Conservation (phyloP, 2,797 vertebrate species). For the Chloroceryle amazona region DNA sequence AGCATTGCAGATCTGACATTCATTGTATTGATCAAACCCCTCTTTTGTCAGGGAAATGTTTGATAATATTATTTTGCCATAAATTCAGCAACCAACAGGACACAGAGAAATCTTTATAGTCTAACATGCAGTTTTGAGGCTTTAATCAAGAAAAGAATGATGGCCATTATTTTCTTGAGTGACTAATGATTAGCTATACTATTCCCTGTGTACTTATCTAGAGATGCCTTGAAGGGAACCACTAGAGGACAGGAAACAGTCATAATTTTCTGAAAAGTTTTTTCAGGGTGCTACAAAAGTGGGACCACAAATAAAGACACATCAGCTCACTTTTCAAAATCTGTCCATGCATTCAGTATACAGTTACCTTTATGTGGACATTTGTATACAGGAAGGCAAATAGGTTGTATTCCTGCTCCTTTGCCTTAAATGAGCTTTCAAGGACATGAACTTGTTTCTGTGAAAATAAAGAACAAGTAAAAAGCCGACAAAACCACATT, state of each 20-base stretch:
- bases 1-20: constrained; percentile 48
- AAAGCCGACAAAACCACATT: not conserved
- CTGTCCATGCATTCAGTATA: not conserved
- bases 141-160: constrained; percentile 42
- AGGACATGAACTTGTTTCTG: not conserved
- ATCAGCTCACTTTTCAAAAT: not conserved
- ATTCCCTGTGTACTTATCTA: not conserved
- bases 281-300: not conserved
- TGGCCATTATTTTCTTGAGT: not conserved
- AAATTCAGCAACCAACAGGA: constrained; percentile 23
- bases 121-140: not conserved
- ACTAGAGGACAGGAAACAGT: not conserved
- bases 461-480: not conserved
- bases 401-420: not conserved
- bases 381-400: not conserved
- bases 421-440: not conserved
- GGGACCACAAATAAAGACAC: not conserved
- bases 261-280: not conserved
- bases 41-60: constrained; percentile 61
- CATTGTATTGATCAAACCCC: constrained; percentile 53
- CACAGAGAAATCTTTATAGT: constrained; percentile 10
- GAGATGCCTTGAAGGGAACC: not conserved
- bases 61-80: constrained; percentile 55
- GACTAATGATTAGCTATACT: not conserved
- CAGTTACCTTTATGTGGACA: not conserved